Conservation (phyloP, 2,888 invertebrate genomes). For the Koerneria pararmatus region DNA sequence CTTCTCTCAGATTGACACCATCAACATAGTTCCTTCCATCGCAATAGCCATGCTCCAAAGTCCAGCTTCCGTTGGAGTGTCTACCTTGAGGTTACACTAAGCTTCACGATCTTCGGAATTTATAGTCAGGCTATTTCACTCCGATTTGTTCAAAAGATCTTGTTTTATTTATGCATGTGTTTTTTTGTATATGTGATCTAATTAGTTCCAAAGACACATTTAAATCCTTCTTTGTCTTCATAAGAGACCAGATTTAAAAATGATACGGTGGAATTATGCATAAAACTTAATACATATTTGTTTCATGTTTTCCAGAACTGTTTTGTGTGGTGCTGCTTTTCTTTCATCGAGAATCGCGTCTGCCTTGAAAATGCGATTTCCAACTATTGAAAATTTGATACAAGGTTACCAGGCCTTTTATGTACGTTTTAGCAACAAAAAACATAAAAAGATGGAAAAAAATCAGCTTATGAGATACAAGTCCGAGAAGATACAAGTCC, state of each 20-base stretch:
- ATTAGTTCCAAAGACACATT: too few species aligned
- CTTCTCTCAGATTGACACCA: constrained; percentile 37
- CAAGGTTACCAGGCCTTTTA: constrained; percentile 39
- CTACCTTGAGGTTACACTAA: not conserved
- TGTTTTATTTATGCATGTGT: too few species aligned
- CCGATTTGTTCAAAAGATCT: too few species aligned
- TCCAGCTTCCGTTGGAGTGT: not conserved
- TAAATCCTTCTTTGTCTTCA: not conserved
- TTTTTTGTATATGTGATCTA: too few species aligned
- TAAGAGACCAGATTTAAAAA: not conserved
- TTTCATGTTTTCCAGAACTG: constrained; percentile 28
- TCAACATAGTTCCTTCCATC: constrained; percentile 51
- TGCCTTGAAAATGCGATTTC: constrained; percentile 38
- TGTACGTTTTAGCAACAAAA: too few species aligned
- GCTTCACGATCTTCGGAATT: not conserved
- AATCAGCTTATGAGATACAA: too few species aligned
- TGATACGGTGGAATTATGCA: not conserved
- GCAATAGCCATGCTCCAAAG: constrained; percentile 25
- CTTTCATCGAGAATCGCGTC: constrained; percentile 35
- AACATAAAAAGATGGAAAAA: too few species aligned
- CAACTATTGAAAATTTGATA: constrained; percentile 43
- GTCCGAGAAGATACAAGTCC: too few species aligned
- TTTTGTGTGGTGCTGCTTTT: constrained; percentile 47
- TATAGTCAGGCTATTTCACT: too few species aligned
- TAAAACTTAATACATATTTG: not conserved